Conservation (phyloP, 1,140 invertebrate species). For the Pseudomyrmex flavicornis region DNA sequence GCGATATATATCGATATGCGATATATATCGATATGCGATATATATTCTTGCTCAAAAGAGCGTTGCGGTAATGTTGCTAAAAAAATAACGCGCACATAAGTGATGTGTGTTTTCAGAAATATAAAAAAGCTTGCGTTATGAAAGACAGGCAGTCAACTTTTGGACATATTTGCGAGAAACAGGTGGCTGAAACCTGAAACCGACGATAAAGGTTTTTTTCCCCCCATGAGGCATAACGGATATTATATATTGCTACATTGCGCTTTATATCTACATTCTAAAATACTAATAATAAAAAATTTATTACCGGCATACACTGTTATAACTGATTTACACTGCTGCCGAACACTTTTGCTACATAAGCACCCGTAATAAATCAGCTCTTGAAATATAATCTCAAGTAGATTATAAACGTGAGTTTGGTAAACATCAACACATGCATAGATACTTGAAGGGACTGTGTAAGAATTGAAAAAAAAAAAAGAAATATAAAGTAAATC, state of each 20-base stretch:
- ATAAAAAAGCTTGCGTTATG: slow-evolving; percentile 57
- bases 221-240: background rate
- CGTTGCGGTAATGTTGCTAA: no score
- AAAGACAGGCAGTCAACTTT: slow-evolving; percentile 50
- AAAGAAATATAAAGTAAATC: background rate
- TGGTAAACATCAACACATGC: background rate
- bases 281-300: background rate
- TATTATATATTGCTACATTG: background rate
- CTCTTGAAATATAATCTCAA: no score
- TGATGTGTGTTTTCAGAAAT: slow-evolving; percentile 58
- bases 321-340: background rate
- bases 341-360: slow-evolving; percentile 7
- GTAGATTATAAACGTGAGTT: no score
- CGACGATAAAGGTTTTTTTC: background rate
- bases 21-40: no score
- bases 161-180: slow-evolving; percentile 34
- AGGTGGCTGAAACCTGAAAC: slow-evolving; percentile 13
- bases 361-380: background rate
- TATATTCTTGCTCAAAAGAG: no score
- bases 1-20: no score
- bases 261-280: background rate
- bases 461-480: background rate
- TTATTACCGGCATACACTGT: background rate
- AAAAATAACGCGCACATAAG: no score
- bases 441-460: background rate